Base-by-base conservation (phyloP, 2,888 invertebrate genomes). In the Conomelus anceps region DNA sequence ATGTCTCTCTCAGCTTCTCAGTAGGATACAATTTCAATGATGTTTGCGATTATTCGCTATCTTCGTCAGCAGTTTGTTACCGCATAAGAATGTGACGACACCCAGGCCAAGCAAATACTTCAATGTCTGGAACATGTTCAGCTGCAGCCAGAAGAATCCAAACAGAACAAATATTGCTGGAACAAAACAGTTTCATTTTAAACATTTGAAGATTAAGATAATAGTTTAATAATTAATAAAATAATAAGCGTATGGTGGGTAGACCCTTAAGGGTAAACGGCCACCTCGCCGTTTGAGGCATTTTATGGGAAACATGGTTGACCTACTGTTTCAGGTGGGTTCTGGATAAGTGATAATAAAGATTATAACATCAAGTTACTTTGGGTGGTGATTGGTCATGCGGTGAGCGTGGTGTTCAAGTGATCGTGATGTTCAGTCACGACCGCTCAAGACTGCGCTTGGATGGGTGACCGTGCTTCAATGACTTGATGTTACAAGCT, bases 121-220 rank as follows among this genome's bases (percentile, higher is more conserved):
- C 92, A 98, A 94, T 22, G 99, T 99, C 91, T 97, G 96, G 94
- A 99, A 99, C 99, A 99, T 99, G 92, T 98, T 96, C 92, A 99
- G 94, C 93, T 96, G 95, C 92, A 98, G 94, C 99, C 99, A 99
- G 94, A 99, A 98, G 92, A 97, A 93, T 89, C 95, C 96, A 94
- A 99, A 99, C 89, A 99, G 95, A 0, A 94, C 95, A 92, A 99
- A 96, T 89, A 99, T 98, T 26, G 95, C 97, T 97, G 94, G 22
- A 94, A 91, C 89, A 89, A 90, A 90, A 85, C 89, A 88, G 17
- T 7, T n/a, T 41, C 17, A 87, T 85, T 89, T n/a, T 23, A 87
- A 34, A 9, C 4, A 87, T n/a, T 63, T n/a, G n/a, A 86, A 22
- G 24, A 89, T 20, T 63, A 24, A 29, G 22, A 23, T 88, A 88